Percentiles rank a stretch among this genome's conserved stretches.
Evolutionary conservation across 2,888 invertebrate genomes (phyloP).

Genomic region (Entomobrya multifasciata): DNA sequence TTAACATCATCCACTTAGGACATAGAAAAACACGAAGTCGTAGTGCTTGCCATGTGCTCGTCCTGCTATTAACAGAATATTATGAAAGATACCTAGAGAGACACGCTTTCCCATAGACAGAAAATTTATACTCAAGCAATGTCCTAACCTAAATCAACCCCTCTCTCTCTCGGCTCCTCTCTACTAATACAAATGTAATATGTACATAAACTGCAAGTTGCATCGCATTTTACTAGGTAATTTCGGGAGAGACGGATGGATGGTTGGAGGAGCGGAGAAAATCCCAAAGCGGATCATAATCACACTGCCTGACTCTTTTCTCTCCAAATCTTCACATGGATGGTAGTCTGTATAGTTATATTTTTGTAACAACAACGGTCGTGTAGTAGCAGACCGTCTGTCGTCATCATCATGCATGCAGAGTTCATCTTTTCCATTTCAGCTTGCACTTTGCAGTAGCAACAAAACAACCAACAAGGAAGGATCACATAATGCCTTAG

Average conservation of each 20-base stretch:
- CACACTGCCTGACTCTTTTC: slow-evolving; percentile 74
- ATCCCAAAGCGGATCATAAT: slow-evolving; percentile 80
- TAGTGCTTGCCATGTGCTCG: slow-evolving; percentile 43
- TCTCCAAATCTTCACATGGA: slow-evolving; percentile 68
- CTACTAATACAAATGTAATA: slow-evolving; percentile 43
- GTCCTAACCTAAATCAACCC: background rate
- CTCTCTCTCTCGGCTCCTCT: background rate
- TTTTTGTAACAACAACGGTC: slow-evolving; percentile 26
- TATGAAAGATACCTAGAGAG: background rate
- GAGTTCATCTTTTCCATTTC: slow-evolving; percentile 33
- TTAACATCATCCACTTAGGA: slow-evolving; percentile 70
- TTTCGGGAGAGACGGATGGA: slow-evolving; percentile 60
- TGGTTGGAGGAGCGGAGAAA: slow-evolving; percentile 69
- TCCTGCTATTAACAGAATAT: slow-evolving; percentile 35
- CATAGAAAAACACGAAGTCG: background rate
- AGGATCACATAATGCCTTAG: too few species aligned
- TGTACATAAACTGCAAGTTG: slow-evolving; percentile 67
- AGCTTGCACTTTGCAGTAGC: slow-evolving; percentile 31
- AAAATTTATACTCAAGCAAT: too few species aligned
- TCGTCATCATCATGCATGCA: slow-evolving; percentile 21
- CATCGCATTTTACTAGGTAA: slow-evolving; percentile 64
- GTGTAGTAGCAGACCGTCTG: background rate
- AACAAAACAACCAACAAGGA: too few species aligned
- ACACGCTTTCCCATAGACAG: background rate
- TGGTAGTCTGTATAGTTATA: slow-evolving; percentile 32